Percentiles rank a stretch among this genome's conserved stretches.
Evolutionary conservation across 1,140 invertebrate genomes (phyloP).

Genomic region (Thaumetopoea pityocampa): DNA sequence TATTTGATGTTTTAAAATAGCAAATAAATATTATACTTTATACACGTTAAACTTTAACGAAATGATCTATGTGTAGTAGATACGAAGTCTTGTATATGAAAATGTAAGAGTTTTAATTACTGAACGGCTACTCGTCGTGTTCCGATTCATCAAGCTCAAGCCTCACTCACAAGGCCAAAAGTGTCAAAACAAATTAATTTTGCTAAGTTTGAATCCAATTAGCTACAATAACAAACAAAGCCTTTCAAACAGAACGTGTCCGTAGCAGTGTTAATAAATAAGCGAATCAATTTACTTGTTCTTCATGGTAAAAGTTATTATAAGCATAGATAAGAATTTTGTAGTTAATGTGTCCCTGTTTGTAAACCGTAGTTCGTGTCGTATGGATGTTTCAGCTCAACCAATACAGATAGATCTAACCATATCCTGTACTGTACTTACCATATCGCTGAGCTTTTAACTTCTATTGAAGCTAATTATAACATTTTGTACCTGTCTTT

Average conservation of each 20-base stretch:
- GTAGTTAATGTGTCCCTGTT: constrained; percentile 14
- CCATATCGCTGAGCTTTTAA: constrained; percentile 44
- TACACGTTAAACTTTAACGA: constrained; percentile 14
- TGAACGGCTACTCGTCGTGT: too few relatives aligned
- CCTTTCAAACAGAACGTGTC: too few relatives aligned
- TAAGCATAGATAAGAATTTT: too few relatives aligned
- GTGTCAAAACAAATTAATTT: too few relatives aligned
- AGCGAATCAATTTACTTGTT: too few relatives aligned
- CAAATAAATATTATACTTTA: constrained; percentile 33
- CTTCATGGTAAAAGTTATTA: too few relatives aligned
- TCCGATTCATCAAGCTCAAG: too few relatives aligned
- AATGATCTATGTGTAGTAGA: constrained; percentile 1
- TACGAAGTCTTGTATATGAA: not conserved
- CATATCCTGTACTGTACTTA: constrained; percentile 36
- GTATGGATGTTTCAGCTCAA: constrained; percentile 8
- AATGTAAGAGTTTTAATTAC: too few relatives aligned
- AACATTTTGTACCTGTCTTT: constrained; percentile 7
- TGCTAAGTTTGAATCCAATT: too few relatives aligned
- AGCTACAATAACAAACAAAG: too few relatives aligned
- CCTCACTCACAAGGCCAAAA: too few relatives aligned
- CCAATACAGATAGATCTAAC: constrained; percentile 6
- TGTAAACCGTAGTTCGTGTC: constrained; percentile 8
- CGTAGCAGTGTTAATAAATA: too few relatives aligned
- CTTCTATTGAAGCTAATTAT: constrained; percentile 14
- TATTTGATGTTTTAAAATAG: constrained; percentile 63